phyloP scores from a whole-genome alignment of 2,113 vertebrate genomes.

The Clinocottus analis region DNA sequence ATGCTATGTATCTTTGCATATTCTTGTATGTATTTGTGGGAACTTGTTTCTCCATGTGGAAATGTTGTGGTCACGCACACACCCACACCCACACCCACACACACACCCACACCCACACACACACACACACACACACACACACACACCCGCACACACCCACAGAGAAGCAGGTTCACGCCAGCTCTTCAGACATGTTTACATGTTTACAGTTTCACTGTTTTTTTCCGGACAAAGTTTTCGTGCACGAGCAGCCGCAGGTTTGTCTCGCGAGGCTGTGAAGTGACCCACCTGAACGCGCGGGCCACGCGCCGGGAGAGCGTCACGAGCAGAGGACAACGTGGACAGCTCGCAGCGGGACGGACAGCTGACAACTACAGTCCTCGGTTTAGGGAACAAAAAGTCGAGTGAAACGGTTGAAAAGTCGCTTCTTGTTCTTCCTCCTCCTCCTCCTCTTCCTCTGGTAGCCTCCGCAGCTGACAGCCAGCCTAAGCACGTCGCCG shows the following conservation, averaged over 20 bases:
- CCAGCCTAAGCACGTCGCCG: background rate
- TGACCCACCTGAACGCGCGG: conserved; percentile 53
- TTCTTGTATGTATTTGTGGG: background rate
- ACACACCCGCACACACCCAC: background rate
- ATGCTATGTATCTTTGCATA: background rate
- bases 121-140: background rate
- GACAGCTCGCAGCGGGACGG: background rate
- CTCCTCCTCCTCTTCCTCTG: background rate
- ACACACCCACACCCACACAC: background rate
- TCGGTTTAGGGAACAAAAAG: rapidly evolving
- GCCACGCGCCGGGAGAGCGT: conserved; percentile 30
- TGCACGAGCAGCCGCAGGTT: conserved; percentile 19
- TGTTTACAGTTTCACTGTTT: background rate
- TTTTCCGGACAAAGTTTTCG: background rate
- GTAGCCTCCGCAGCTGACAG: background rate
- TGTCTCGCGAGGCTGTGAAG: background rate
- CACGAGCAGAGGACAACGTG: background rate
- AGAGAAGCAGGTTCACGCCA: background rate
- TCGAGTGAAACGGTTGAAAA: background rate
- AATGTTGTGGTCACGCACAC: no score
- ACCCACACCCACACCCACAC: background rate
- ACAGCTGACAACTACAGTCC: background rate
- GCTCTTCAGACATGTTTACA: background rate
- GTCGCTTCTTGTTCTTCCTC: background rate
- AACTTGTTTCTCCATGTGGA: no score